Evolutionary conservation across 2,113 vertebrate genomes (phyloP).

Genomic region (Brachionichthys hirsutus): DNA sequence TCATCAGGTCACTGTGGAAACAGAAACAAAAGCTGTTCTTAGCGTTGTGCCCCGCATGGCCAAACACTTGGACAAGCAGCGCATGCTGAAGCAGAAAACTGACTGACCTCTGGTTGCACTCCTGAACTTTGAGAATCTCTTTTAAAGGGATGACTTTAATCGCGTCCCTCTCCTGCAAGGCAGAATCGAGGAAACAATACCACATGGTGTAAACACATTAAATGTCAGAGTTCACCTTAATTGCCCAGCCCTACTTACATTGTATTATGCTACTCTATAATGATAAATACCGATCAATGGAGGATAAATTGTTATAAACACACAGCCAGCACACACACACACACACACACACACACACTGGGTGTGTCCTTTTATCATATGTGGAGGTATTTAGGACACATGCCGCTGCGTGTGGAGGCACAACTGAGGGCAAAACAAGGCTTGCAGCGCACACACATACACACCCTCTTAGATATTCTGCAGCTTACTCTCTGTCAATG

Average conservation of each 20-base stretch:
- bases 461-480: neutral
- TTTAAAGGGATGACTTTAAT: constrained; percentile 88
- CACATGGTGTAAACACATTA: neutral
- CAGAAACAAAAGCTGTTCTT: neutral
- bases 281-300: neutral
- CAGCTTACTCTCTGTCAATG: neutral
- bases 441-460: neutral
- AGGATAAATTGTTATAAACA: neutral
- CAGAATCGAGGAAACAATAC: neutral
- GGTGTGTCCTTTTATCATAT: constrained; percentile 20
- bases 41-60: neutral
- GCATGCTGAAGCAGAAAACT: neutral
- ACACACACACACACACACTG: constrained; percentile 6
- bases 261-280: too few relatives aligned
- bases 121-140: constrained; percentile 94
- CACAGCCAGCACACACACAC: neutral
- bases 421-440: constrained; percentile 1
- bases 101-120: constrained; percentile 93
- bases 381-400: constrained; percentile 44
- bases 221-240: too few relatives aligned
- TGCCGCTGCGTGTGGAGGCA: constrained; percentile 33
- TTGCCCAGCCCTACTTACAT: too few relatives aligned
- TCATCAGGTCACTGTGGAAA: constrained; percentile 87
- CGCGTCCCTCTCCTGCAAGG: constrained; percentile 85
- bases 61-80: neutral